Conservation (phyloP, 2,888 invertebrate genomes). For the Machimus atricapillus region DNA sequence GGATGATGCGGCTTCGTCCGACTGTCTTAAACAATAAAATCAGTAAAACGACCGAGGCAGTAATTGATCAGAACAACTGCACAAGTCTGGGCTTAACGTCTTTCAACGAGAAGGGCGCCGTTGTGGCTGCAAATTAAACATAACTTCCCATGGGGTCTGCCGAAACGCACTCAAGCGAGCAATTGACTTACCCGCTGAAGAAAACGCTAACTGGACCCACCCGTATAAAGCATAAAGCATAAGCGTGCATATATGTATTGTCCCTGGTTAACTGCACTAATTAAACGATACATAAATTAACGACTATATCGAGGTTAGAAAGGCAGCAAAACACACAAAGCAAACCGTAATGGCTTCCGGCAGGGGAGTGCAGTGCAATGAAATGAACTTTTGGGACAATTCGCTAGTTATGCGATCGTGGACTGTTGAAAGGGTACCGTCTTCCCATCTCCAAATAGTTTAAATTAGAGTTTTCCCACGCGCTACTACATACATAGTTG, state of each 20-base stretch:
- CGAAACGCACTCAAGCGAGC: not conserved
- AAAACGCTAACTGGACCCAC: not conserved
- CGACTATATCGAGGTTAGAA: not conserved
- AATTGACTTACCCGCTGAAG: not conserved
- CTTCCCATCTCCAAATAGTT: not conserved
- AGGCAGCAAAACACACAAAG: not conserved
- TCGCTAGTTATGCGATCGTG: not conserved
- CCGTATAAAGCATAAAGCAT: not conserved
- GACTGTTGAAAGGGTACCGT: not conserved
- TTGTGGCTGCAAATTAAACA: not conserved
- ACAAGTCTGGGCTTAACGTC: not conserved
- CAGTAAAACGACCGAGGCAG: not conserved
- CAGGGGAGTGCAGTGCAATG: not conserved
- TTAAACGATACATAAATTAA: not conserved
- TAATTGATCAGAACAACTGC: not conserved
- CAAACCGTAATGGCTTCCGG: not conserved
- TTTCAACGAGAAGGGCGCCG: not conserved
- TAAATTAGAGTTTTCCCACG: not conserved
- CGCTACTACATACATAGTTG: not conserved
- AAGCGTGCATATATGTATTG: not conserved
- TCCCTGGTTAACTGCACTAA: not conserved
- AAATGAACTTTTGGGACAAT: not conserved
- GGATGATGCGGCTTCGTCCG: not conserved
- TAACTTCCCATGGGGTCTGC: not conserved
- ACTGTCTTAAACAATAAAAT: not conserved